Evolutionary conservation across 1,140 invertebrate genomes (phyloP).

Genomic region (Drosophila subobscura): DNA sequence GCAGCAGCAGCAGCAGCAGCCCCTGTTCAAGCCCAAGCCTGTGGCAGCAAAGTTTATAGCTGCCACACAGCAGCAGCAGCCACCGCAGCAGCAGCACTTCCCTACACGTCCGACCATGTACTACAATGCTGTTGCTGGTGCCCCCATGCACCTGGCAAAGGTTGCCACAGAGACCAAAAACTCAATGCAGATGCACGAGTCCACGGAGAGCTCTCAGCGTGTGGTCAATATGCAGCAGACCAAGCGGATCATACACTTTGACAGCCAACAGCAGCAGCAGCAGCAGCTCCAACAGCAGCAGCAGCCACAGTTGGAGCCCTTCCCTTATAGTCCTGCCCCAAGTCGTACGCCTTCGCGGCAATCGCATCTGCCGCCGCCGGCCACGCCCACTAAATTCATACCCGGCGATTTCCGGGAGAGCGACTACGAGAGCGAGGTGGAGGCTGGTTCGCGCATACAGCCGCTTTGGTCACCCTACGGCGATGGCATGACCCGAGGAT

Average conservation of each 20-base stretch:
- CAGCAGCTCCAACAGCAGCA: constrained; percentile 51
- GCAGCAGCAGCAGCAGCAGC: constrained; percentile 72
- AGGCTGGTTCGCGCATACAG: constrained; percentile 85
- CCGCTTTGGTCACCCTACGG: constrained; percentile 87
- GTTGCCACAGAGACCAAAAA: constrained; percentile 88
- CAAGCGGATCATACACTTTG: constrained; percentile 88
- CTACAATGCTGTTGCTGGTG: constrained; percentile 85
- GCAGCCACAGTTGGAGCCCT: constrained; percentile 79
- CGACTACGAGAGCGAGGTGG: constrained; percentile 89
- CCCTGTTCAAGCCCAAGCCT: constrained; percentile 84
- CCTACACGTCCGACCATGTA: constrained; percentile 83
- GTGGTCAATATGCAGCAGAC: constrained; percentile 89
- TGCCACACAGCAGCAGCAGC: constrained; percentile 86
- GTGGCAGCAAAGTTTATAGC: constrained; percentile 81
- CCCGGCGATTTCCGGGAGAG: constrained; percentile 88
- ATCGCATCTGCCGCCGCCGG: constrained; percentile 83
- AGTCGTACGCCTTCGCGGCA: constrained; percentile 69
- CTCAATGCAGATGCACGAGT: constrained; percentile 88
- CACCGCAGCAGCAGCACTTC: constrained; percentile 74
- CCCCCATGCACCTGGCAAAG: constrained; percentile 85
- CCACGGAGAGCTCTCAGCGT: constrained; percentile 87
- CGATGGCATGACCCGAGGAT: constrained; percentile 86
- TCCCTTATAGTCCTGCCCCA: constrained; percentile 84
- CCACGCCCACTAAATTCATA: constrained; percentile 88
- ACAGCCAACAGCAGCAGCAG: constrained; percentile 82